Percentiles rank a stretch among this genome's conserved stretches.
These are phyloP conservation scores for Ceriagrion tenellum DNA, from an alignment of 2,888 invertebrate genomes.

Conservation along the genomic window DNA sequence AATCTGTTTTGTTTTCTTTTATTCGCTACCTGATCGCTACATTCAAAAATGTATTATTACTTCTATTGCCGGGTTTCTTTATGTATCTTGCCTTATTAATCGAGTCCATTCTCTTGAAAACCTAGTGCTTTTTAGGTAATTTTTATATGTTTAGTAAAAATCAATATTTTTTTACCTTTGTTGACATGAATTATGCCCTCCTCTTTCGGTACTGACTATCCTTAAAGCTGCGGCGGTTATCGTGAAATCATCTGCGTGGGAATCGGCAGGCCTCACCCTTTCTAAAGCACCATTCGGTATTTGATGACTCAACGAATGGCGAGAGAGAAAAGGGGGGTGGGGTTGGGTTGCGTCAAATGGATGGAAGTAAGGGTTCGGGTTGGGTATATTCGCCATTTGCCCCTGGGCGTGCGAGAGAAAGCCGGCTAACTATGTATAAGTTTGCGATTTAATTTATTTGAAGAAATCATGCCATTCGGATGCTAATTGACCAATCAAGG, in stretches of 20 bases:
- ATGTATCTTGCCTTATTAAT: no score
- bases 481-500: constrained; percentile 1
- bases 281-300: neutral
- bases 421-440: neutral
- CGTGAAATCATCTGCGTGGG: neutral
- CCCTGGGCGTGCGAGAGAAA: neutral
- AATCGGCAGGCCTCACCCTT: neutral
- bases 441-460: neutral
- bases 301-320: neutral
- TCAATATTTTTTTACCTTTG: neutral
- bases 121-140: no score
- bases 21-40: no score
- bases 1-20: no score
- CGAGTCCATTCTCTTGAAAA: no score
- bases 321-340: neutral
- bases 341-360: neutral
- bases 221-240: neutral
- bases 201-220: neutral
- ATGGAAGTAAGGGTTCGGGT: neutral
- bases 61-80: no score
- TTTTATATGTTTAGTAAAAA: neutral
- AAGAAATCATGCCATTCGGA: neutral
- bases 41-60: no score
- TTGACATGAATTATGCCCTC: neutral
- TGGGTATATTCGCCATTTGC: neutral